Conservation (phyloP, 2,888 invertebrate species). For the Chirona hameri region DNA sequence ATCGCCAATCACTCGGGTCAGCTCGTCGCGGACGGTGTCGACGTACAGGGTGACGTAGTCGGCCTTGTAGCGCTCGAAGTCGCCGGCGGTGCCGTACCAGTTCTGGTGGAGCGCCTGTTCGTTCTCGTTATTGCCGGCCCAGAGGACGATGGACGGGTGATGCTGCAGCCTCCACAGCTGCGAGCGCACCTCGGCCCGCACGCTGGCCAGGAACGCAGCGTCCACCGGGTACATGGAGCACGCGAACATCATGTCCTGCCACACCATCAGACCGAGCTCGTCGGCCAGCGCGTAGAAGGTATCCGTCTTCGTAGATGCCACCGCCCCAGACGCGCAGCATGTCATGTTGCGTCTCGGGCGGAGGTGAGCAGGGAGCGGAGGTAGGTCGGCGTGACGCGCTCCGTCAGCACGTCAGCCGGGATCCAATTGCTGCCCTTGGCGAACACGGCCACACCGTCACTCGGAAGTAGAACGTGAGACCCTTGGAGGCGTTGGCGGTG, state of each 20-base stretch:
- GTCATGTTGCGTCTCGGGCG: slow-evolving; percentile 76
- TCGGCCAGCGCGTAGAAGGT: slow-evolving; percentile 82
- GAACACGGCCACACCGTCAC: slow-evolving; percentile 80
- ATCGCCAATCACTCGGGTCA: slow-evolving; percentile 41
- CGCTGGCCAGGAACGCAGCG: slow-evolving; percentile 65
- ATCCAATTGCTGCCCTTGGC: slow-evolving; percentile 95
- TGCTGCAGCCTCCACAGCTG: slow-evolving; percentile 76
- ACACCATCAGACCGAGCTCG: slow-evolving; percentile 82
- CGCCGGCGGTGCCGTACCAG: slow-evolving; percentile 52
- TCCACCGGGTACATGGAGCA: slow-evolving; percentile 88
- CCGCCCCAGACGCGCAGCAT: slow-evolving; percentile 98
- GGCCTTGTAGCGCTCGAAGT: slow-evolving; percentile 57
- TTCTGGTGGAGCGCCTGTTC: slow-evolving; percentile 56
- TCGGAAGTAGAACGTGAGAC: slow-evolving; percentile 77
- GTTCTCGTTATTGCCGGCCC: slow-evolving; percentile 61
- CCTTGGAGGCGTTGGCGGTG: slow-evolving; percentile 45
- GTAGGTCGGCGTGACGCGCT: slow-evolving; percentile 56
- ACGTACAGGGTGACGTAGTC: slow-evolving; percentile 84
- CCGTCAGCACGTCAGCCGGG: slow-evolving; percentile 79
- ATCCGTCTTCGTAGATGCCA: slow-evolving; percentile 89
- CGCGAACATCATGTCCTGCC: slow-evolving; percentile 98
- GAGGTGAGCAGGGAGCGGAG: slow-evolving; percentile 63
- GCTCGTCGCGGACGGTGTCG: slow-evolving; percentile 58
- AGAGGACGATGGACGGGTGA: slow-evolving; percentile 63
- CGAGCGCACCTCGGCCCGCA: slow-evolving; percentile 70